Evolutionary conservation across 2,797 vertebrate genomes (phyloP), one percentile per base, ranked within the genome.

Genomic region (Rousettus madagascariensis): DNA sequence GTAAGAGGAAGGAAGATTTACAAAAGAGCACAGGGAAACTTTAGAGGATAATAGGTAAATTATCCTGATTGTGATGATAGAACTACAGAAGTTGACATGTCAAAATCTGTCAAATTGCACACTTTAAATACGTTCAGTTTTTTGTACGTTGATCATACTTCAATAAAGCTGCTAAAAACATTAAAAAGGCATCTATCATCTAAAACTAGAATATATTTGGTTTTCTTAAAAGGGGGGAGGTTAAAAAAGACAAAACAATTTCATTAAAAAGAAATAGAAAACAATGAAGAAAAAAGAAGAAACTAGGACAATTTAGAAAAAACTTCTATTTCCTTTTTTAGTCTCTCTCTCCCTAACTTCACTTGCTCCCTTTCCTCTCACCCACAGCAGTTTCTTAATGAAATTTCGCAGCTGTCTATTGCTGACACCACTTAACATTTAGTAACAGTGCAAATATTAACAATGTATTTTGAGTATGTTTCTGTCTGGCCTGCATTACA

Each of bases 331-430:
- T 90, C 30, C 24, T 72, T 97, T 96, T 97, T 66, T 68, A 74
- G 90, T 79, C n/a, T 83, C 22, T 49, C 4, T 72, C 68, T 66
- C 8, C 30, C 2, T 96, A 75, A 85, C 41, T 95, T 97, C 51
- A 93, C n/a, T 93, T 96, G 74, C 86, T 96, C 79, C 79, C 38
- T 96, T 80, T 33, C 12, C 0, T 91, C 94, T 97, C 96, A 94
- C 91, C 53, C 96, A 96, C 33, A 94, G 71, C 90, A 92, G 94
- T 90, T 97, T 55, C 69, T 59, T 96, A 96, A 96, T 94, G 91
- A 98, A 98, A 96, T 71, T 68, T 49, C 85, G 85, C 69, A 88
- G 49, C 83, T 97, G 63, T 94, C 89, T 92, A 61, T 78, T 94
- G 49, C 69, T 77, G 78, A 74, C 90, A 87, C 49, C 83, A 89